These are phyloP conservation scores for Ceratoteleas bidentatus DNA, from an alignment of 1,140 invertebrate genomes.

Conservation along the genomic window DNA sequence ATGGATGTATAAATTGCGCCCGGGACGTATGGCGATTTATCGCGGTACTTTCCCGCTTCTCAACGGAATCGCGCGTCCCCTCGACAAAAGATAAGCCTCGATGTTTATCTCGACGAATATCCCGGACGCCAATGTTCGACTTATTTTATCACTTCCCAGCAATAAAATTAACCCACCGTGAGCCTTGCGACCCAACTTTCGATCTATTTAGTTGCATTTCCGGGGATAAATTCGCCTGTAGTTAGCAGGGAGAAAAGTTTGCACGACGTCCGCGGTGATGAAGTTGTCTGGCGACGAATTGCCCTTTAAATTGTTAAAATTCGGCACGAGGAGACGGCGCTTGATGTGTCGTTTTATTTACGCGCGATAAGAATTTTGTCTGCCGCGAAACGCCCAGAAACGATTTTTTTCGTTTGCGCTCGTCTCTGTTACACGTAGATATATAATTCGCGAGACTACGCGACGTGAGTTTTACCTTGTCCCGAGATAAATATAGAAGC, in stretches of 20 bases:
- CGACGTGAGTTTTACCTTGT: background rate
- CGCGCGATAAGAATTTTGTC: background rate
- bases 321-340: background rate
- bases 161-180: conserved; percentile 58
- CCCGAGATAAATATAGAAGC: background rate
- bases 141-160: conserved; percentile 56
- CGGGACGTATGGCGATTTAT: conserved; percentile 44
- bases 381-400: too few relatives aligned
- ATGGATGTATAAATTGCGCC: conserved; percentile 50
- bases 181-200: conserved; percentile 31
- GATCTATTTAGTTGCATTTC: conserved; percentile 43
- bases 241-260: conserved; percentile 34
- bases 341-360: background rate
- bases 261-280: conserved; percentile 1
- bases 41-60: conserved; percentile 14
- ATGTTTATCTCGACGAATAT: conserved; percentile 49
- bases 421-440: background rate
- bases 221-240: conserved; percentile 37
- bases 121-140: conserved; percentile 12
- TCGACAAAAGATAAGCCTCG: conserved; percentile 36
- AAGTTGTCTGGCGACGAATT: conserved; percentile 14
- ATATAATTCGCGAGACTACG: background rate
- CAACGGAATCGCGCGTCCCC: conserved; percentile 27
- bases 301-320: conserved; percentile 3
- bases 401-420: background rate